A percentile compares a stretch with the other conserved stretches of the same genome.
phyloP scores from a whole-genome alignment of 53 echinoderm and acorn worm genomes.

The Apostichopus leukothele region DNA sequence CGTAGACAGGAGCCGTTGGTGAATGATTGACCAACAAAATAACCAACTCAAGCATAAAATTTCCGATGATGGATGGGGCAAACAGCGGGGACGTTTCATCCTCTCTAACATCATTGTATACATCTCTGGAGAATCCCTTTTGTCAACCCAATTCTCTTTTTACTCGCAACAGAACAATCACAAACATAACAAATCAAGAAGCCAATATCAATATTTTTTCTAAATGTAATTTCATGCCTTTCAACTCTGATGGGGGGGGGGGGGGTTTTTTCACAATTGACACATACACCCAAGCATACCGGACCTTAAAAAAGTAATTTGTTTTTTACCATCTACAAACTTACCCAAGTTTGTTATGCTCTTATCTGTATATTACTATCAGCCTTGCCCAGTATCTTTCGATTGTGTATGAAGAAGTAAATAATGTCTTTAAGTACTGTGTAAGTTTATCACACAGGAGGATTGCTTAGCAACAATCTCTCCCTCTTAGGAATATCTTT shows the following conservation, averaged over 20 bases:
- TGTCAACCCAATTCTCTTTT: slow-evolving; percentile 9
- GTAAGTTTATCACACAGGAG: too few relatives aligned
- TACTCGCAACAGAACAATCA: too few relatives aligned
- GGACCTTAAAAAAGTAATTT: background rate
- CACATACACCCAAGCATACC: slow-evolving; percentile 1
- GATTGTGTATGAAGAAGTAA: too few relatives aligned
- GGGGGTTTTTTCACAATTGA: background rate
- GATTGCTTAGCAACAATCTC: too few relatives aligned
- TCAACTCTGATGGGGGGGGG: too few relatives aligned
- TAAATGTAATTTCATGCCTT: too few relatives aligned
- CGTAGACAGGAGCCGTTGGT: slow-evolving; percentile 21
- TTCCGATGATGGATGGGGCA: slow-evolving; percentile 34
- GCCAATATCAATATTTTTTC: too few relatives aligned
- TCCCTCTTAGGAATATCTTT: too few relatives aligned
- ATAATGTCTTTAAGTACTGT: too few relatives aligned
- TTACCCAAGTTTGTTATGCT: background rate
- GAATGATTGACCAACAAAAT: slow-evolving; percentile 38
- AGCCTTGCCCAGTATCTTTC: too few relatives aligned
- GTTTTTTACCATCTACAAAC: background rate
- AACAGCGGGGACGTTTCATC: background rate
- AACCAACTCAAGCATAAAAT: slow-evolving; percentile 17
- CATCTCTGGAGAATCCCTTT: slow-evolving; percentile 10
- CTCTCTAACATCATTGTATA: slow-evolving; percentile 9
- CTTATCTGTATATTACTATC: background rate
- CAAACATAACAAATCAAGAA: too few relatives aligned